phyloP scores from a whole-genome alignment of 1,140 invertebrate species.

The Diabrotica undecimpunctata region DNA sequence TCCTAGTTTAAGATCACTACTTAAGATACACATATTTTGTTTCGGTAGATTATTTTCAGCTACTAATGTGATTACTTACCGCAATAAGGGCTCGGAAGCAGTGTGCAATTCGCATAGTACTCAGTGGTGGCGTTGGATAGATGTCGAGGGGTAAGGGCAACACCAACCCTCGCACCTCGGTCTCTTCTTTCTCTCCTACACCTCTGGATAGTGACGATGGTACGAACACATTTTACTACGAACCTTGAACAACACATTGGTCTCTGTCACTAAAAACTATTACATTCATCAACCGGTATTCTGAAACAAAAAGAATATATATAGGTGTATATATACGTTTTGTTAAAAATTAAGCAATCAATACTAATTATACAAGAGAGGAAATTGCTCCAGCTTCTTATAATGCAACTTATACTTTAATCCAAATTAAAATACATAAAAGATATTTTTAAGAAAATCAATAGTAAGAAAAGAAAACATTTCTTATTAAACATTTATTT shows the following conservation, averaged over 20 bases:
- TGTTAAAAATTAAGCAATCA: too few relatives aligned
- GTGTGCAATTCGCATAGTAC: slow-evolving; percentile 48
- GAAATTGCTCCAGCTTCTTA: too few relatives aligned
- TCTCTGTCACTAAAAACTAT: slow-evolving; percentile 4
- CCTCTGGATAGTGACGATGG: slow-evolving; percentile 7
- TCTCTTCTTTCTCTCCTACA: slow-evolving; percentile 12
- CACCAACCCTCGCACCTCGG: slow-evolving; percentile 41
- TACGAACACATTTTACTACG: slow-evolving; percentile 10
- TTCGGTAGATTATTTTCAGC: too few relatives aligned
- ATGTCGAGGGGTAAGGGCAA: slow-evolving; percentile 41
- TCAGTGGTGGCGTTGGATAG: slow-evolving; percentile 36
- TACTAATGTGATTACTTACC: slow-evolving; percentile 34
- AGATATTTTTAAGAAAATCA: too few relatives aligned
- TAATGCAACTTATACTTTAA: too few relatives aligned
- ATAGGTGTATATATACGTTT: too few relatives aligned
- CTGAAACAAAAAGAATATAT: slow-evolving; percentile 4
- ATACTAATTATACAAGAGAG: too few relatives aligned
- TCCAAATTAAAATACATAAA: too few relatives aligned
- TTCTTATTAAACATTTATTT: too few relatives aligned
- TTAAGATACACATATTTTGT: too few relatives aligned
- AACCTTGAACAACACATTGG: slow-evolving; percentile 14
- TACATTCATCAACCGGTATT: slow-evolving; percentile 14
- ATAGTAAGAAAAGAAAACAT: too few relatives aligned
- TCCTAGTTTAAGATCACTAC: too few relatives aligned
- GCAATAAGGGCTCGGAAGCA: slow-evolving; percentile 44